Percentiles rank a stretch among this genome's conserved stretches.
Evolutionary conservation across 2,113 vertebrate genomes (phyloP).

Genomic region (Plecotus auritus): DNA sequence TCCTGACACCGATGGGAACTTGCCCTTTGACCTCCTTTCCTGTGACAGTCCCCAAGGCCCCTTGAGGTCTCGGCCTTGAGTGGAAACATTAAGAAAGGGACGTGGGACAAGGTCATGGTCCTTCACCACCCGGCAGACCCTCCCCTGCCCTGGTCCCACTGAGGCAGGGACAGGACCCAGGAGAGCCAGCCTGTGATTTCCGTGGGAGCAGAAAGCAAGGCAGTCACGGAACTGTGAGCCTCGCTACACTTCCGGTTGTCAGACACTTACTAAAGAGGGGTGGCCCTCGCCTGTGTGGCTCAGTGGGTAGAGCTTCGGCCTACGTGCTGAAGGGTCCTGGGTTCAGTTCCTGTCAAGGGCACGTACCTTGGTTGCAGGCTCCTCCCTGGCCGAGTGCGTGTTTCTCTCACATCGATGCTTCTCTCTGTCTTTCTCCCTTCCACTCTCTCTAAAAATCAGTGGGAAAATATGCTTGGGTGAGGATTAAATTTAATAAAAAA

Average conservation of each 20-base stretch:
- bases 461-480: no score
- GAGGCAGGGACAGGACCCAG: accelerated
- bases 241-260: not conserved
- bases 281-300: no score
- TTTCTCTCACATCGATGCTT: no score
- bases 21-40: not conserved
- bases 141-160: not conserved
- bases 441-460: no score
- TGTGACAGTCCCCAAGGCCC: no score
- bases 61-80: not conserved
- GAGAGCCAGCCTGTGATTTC: not conserved
- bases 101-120: accelerated
- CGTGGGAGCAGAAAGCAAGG: not conserved
- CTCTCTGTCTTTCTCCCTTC: no score
- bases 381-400: no score
- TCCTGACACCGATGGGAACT: accelerated
- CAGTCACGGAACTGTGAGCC: not conserved
- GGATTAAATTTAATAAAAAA: no score
- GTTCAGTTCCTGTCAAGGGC: no score
- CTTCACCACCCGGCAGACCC: accelerated
- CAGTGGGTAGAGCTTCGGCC: no score
- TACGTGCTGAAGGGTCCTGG: no score
- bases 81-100: not conserved
- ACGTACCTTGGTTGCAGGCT: no score
- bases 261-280: not conserved